Conservation (phyloP, 2,113 vertebrate species). For the Zapus hudsonius region DNA sequence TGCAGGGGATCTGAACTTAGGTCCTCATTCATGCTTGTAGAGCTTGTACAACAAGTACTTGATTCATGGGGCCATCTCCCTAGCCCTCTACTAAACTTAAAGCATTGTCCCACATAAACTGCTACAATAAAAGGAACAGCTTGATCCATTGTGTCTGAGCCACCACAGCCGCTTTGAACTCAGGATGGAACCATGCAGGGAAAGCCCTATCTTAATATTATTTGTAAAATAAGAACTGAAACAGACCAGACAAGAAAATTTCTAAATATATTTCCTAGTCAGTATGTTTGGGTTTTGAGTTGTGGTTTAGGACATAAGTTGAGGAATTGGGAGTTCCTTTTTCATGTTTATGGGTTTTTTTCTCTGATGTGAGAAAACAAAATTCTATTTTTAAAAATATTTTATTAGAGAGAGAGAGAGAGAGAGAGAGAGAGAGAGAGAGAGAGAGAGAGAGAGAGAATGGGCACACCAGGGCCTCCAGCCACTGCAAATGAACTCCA, state of each 20-base stretch:
- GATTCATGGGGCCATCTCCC: too few relatives aligned
- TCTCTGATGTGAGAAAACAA: background rate
- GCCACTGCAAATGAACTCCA: too few relatives aligned
- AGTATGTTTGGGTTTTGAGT: background rate
- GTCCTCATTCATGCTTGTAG: too few relatives aligned
- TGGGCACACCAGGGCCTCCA: too few relatives aligned
- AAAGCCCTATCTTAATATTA: background rate
- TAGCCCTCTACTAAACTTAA: background rate
- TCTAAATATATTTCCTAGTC: slow-evolving; percentile 6
- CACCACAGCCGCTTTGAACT: background rate
- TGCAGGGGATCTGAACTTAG: too few relatives aligned
- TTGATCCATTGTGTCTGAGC: background rate
- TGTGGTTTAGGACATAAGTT: background rate
- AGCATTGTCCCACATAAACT: background rate
- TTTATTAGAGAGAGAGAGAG: too few relatives aligned
- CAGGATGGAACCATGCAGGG: background rate
- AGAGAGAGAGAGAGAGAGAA: too few relatives aligned
- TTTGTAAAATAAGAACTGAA: slow-evolving; percentile 17
- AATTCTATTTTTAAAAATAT: background rate
- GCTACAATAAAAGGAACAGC: background rate
- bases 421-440: too few relatives aligned
- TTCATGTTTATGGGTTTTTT: slow-evolving; percentile 21
- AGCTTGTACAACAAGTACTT: too few relatives aligned
- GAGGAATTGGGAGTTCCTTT: slow-evolving; percentile 31
- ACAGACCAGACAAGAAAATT: background rate